Conservation (phyloP, 2,888 invertebrate genomes). For the Pemphredon lugubris region DNA sequence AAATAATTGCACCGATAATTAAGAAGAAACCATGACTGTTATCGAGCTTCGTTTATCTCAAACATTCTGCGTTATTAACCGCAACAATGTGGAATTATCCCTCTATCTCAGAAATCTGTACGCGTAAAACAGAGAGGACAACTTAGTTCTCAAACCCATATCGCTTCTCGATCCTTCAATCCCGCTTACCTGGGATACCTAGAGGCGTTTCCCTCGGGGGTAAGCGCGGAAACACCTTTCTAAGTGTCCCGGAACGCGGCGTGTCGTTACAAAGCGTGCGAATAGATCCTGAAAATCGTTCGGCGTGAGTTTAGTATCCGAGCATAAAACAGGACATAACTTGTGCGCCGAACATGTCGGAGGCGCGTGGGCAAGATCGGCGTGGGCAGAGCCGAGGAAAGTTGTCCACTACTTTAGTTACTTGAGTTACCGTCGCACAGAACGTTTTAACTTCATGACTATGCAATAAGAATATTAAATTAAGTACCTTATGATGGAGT, state of each 20-base stretch:
- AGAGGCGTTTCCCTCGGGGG: too few relatives aligned
- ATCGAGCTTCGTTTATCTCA: too few relatives aligned
- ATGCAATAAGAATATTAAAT: conserved; percentile 58
- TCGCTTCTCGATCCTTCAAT: too few relatives aligned
- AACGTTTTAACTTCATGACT: conserved; percentile 57
- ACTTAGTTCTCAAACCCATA: too few relatives aligned
- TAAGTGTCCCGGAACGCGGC: neutral
- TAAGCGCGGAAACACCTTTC: too few relatives aligned
- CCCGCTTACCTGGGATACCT: too few relatives aligned
- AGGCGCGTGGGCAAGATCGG: conserved; percentile 54
- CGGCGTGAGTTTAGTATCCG: conserved; percentile 27
- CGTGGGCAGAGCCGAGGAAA: conserved; percentile 53
- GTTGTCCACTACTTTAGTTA: conserved; percentile 56
- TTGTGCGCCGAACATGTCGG: conserved; percentile 34
- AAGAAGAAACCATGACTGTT: too few relatives aligned
- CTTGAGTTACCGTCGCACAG: conserved; percentile 49
- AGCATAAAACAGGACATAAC: conserved; percentile 35
- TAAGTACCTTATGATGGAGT: conserved; percentile 55
- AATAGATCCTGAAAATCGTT: conserved; percentile 14
- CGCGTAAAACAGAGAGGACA: too few relatives aligned
- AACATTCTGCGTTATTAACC: too few relatives aligned
- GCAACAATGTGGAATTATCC: too few relatives aligned
- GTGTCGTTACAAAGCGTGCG: neutral
- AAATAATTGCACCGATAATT: too few relatives aligned
- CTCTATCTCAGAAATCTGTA: too few relatives aligned